Evolutionary conservation across 2,888 invertebrate species (phyloP), one percentile per base, ranked within the genome.

Genomic region (Acrobeloides nanus): DNA sequence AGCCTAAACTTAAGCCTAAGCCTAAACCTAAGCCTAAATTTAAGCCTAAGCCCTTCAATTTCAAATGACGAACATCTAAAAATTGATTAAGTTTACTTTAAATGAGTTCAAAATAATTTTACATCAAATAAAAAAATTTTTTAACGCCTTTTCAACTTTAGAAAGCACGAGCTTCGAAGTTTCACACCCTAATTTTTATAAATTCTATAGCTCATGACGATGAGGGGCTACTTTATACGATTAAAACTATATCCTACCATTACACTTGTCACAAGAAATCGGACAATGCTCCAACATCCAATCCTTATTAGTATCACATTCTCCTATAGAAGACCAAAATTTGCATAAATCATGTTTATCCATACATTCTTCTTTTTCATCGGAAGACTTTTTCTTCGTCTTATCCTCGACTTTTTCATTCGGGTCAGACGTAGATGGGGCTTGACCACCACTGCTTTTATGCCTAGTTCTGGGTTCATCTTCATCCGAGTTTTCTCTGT

Each of bases 311-410:
- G 59, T 44, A 8, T 60, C 55, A 48, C 71, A 71, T 37, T 71
- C 71, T 18, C 66, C 68, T 38, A 72, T 72, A 8, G 65, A 62
- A 7, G 66, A 53, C 73, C 73, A 73, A 59, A 73, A 73, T 45
- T 67, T 66, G 61, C 73, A 73, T 17, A 72, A 53, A 49, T 73
- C 73, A 48, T 72, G 72, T 24, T 57, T 57, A 42, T 72, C 72
- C 29, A 51, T 50, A 54, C 69, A 69, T 3, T 33, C 41, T 8
- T 39, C 38, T 23, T 33, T 29, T 29, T 37, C 25, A n/a, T 52
- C 40, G n/a, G n/a, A n/a, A n/a, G n/a, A n/a, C n/a, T n/a, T n/a
- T n/a, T n/a, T n/a, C n/a, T n/a, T n/a, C 23, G 40, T 37, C 10
- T 23, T n/a, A 10, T 17, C 5, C 5, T 26, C 25, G 4, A 39